Base-by-base conservation (phyloP, 2,888 invertebrate species). In the Aleiodes testaceus region DNA sequence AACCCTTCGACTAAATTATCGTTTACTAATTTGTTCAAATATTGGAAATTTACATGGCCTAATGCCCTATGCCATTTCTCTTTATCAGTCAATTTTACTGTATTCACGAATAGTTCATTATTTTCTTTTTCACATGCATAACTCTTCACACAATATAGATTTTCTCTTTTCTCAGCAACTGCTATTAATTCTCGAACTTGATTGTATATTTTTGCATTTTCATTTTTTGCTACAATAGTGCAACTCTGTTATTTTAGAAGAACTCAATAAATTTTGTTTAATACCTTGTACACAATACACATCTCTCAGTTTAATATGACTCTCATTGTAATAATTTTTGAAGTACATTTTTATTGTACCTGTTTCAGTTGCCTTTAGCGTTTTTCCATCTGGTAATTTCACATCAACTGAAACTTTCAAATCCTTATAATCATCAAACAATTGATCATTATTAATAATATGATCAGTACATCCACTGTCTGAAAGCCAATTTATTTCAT, bases 391-490 rank as follows among this genome's bases (percentile, higher is more conserved):
- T 1, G 50, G 68, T 36, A 77, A 55, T 47, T 72, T 73, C 11
- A 75, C 72, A 64, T 77, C 69, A 22, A 75, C 11, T 12, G 74
- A 73, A 12, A 70, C 50, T 55, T 73, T 70, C 26, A 75, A 50
- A 18, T 26, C n/a, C 49, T 45, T 36, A 69, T 47, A 74, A n/a
- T 75, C 42, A 55, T 70, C 22, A 68, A 72, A 77, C 49, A 55
- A 70, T 53, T 64, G 66, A 14, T 74, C 72, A 52, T 77, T 49
- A 36, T 72, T 77, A 9, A 75, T 63, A n/a, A 77, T 72, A 30
- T 75, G 74, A 50, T 75, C 72, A 1, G 77, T 72, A 59, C 75
- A 77, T 2, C 74, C 75, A 53, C 75, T 77, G 55, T 77, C 75
- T 18, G 75, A 44, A 22, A 77, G 18, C 75, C 74, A 77, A 18